Evolutionary conservation across 2,113 vertebrate genomes (phyloP).

Genomic region (Scophthalmus maximus): DNA sequence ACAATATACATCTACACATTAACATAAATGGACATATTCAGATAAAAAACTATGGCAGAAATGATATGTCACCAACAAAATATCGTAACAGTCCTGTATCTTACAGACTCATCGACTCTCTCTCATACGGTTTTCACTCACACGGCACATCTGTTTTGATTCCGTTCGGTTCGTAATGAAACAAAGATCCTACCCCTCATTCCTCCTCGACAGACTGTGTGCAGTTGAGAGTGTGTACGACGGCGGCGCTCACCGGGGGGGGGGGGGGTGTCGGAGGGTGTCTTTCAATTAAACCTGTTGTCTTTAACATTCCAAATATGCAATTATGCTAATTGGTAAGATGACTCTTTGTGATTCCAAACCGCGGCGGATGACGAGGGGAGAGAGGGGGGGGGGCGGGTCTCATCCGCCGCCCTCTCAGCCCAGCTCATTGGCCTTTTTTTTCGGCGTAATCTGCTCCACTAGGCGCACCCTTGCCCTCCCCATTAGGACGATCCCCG

Average conservation of each 20-base stretch:
- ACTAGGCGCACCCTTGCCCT: conserved; percentile 82
- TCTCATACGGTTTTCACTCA: neutral
- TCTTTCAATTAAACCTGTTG: conserved; percentile 65
- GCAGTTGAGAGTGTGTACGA: conserved; percentile 36
- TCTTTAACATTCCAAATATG: conserved; percentile 74
- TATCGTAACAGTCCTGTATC: neutral
- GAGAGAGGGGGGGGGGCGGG: conserved; percentile 71
- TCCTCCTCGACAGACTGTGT: conserved; percentile 1
- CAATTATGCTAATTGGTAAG: conserved; percentile 75
- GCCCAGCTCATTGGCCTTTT: conserved; percentile 61
- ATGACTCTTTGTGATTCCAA: conserved; percentile 55
- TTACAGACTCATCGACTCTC: neutral
- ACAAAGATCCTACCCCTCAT: neutral
- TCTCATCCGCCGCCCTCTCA: conserved; percentile 59
- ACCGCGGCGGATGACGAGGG: conserved; percentile 64
- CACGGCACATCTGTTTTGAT: too few relatives aligned
- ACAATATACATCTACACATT: too few relatives aligned
- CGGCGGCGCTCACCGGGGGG: neutral
- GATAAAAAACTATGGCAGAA: too few relatives aligned
- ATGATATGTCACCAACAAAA: neutral
- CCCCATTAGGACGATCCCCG: conserved; percentile 87
- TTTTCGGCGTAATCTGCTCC: conserved; percentile 80
- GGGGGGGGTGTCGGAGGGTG: conserved; percentile 11
- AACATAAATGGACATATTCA: too few relatives aligned
- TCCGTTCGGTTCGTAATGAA: conserved; percentile 3